Evolutionary conservation across 2,113 vertebrate species (phyloP).

Genomic region (Centrocercus urophasianus): DNA sequence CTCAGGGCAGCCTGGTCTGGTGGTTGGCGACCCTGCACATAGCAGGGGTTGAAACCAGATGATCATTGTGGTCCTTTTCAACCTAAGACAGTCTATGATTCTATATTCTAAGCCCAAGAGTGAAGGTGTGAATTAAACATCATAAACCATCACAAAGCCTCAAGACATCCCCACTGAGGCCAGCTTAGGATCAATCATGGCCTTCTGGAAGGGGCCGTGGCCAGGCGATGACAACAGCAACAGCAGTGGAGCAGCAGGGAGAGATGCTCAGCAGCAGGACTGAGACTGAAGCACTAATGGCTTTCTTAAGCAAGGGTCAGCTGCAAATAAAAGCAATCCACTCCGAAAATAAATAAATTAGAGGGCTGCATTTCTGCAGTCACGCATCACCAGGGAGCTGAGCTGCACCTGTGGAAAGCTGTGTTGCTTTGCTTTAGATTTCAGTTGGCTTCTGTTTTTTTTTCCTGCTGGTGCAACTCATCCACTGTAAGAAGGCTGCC

Average conservation of each 20-base stretch:
- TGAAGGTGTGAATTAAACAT: neutral
- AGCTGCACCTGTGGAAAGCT: neutral
- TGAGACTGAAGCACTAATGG: neutral
- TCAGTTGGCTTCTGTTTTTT: neutral
- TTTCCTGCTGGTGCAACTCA: neutral
- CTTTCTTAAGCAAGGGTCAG: neutral
- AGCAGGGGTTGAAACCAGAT: no score
- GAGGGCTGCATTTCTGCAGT: neutral
- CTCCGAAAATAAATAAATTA: neutral
- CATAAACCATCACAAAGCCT: neutral
- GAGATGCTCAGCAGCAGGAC: neutral
- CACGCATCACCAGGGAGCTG: neutral
- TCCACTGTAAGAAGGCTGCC: neutral
- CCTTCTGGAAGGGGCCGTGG: neutral
- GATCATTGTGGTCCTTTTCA: no score
- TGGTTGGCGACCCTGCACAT: no score
- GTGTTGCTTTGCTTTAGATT: neutral
- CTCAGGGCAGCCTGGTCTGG: no score
- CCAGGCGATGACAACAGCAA: neutral
- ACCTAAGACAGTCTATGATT: no score
- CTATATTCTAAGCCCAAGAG: neutral
- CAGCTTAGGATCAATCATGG: neutral
- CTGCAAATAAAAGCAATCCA: neutral
- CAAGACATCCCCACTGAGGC: accelerated
- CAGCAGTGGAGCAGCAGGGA: neutral